Percentiles rank a stretch among this genome's conserved stretches.
Evolutionary conservation across 2,888 invertebrate species (phyloP).

Genomic region (Hermodice carunculata): DNA sequence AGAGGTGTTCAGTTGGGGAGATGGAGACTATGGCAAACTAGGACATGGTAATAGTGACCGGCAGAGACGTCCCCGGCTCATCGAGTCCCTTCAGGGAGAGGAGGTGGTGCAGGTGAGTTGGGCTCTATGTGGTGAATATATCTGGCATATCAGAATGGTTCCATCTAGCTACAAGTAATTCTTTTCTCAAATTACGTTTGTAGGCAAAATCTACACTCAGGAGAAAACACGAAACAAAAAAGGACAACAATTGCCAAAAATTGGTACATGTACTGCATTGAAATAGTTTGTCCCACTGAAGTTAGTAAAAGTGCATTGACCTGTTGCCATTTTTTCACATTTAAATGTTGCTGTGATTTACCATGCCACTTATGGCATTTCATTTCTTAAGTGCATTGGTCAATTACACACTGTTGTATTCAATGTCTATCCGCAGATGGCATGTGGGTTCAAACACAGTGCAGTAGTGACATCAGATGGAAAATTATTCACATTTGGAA

Average conservation of each 20-base stretch:
- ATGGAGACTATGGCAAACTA: constrained; percentile 78
- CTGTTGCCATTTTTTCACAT: too few relatives aligned
- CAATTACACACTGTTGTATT: not conserved
- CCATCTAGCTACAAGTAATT: too few relatives aligned
- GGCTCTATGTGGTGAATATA: not conserved
- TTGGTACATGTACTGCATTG: too few relatives aligned
- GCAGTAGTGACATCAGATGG: constrained; percentile 78
- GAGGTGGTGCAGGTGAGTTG: constrained; percentile 73
- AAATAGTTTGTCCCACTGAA: too few relatives aligned
- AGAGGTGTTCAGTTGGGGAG: constrained; percentile 79
- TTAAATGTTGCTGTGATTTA: not conserved
- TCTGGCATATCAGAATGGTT: too few relatives aligned
- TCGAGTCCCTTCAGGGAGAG: constrained; percentile 76
- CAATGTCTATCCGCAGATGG: constrained; percentile 66
- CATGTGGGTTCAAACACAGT: constrained; percentile 78
- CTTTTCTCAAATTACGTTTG: too few relatives aligned
- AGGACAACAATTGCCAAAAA: too few relatives aligned
- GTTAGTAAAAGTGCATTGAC: too few relatives aligned
- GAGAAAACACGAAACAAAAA: not conserved
- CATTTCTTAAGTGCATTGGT: not conserved
- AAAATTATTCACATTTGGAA: constrained; percentile 77
- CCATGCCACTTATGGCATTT: not conserved
- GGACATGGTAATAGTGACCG: constrained; percentile 78
- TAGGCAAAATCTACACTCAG: too few relatives aligned
- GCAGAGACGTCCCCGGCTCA: constrained; percentile 76